Evolutionary conservation across 2,797 vertebrate species (phyloP).

Genomic region (Enteromius argenteus): DNA sequence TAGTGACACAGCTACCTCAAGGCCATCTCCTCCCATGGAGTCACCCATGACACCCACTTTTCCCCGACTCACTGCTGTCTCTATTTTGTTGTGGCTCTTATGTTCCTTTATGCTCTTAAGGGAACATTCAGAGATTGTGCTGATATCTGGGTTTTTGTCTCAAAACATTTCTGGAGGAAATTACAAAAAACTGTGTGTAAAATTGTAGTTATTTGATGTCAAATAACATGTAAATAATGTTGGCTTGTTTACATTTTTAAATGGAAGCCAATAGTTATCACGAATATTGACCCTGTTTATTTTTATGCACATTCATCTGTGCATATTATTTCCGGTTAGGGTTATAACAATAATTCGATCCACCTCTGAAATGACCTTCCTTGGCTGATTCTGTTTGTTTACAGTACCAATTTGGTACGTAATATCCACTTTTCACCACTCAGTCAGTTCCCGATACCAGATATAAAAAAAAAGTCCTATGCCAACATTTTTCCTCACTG

Average conservation of each 20-base stretch:
- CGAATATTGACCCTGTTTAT: not conserved
- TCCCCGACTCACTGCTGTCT: constrained; percentile 58
- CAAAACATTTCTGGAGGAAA: not conserved
- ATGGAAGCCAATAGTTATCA: not conserved
- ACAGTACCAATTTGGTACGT: too few species aligned
- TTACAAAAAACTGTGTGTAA: not conserved
- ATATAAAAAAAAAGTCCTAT: not conserved
- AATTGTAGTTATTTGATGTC: not conserved
- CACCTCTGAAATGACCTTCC: not conserved
- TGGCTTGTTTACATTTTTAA: not conserved
- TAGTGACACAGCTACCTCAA: constrained; percentile 32
- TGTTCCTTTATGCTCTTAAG: constrained; percentile 22
- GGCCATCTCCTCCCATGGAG: constrained; percentile 50
- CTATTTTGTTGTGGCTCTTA: constrained; percentile 53
- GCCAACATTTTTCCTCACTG: not conserved
- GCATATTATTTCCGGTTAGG: not conserved
- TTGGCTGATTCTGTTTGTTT: not conserved
- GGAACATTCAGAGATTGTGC: not conserved
- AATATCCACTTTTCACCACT: too few species aligned
- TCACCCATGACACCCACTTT: constrained; percentile 58
- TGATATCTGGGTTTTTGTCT: not conserved
- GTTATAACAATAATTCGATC: not conserved
- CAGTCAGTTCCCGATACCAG: not conserved
- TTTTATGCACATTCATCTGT: not conserved
- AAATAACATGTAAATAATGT: not conserved